Evolutionary conservation across 2,888 invertebrate genomes (phyloP).

Genomic region (Marronus borbonicus): DNA sequence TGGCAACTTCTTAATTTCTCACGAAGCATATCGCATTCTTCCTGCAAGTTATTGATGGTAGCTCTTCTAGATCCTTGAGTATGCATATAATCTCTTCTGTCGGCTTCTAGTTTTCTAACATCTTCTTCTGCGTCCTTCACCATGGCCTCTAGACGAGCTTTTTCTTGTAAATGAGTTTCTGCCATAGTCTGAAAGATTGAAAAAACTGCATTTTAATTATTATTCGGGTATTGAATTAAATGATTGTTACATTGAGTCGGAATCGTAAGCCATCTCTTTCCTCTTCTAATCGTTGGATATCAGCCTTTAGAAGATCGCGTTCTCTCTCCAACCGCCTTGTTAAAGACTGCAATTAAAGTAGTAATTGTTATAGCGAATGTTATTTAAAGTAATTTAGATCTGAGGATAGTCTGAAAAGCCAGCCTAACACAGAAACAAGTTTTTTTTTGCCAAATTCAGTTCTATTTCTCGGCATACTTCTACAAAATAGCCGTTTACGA

Average conservation of each 20-base stretch:
- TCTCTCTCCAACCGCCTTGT: conserved; percentile 72
- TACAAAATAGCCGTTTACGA: no score
- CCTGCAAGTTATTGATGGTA: conserved; percentile 73
- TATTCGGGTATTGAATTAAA: neutral
- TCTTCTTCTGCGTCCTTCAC: conserved; percentile 72
- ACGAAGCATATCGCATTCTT: conserved; percentile 72
- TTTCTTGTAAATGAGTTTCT: conserved; percentile 70
- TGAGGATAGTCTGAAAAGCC: no score
- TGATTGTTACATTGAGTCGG: conserved; percentile 71
- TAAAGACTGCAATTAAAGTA: conserved; percentile 61
- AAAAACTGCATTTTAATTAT: conserved; percentile 47
- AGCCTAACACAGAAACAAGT: no score
- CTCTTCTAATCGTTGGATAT: conserved; percentile 74
- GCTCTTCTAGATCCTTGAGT: conserved; percentile 72
- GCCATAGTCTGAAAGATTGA: conserved; percentile 61
- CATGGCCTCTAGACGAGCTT: conserved; percentile 71
- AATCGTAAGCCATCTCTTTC: conserved; percentile 76
- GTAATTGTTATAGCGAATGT: conserved; percentile 34
- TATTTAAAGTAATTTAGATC: neutral
- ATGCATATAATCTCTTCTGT: conserved; percentile 73
- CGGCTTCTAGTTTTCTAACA: conserved; percentile 72
- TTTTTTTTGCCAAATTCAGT: no score
- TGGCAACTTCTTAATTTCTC: conserved; percentile 72
- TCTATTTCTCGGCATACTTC: no score
- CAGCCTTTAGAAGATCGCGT: conserved; percentile 73